Evolutionary conservation across 2,888 invertebrate species (phyloP), one percentile per base, ranked within the genome.

Genomic region (Lypha dubia): DNA sequence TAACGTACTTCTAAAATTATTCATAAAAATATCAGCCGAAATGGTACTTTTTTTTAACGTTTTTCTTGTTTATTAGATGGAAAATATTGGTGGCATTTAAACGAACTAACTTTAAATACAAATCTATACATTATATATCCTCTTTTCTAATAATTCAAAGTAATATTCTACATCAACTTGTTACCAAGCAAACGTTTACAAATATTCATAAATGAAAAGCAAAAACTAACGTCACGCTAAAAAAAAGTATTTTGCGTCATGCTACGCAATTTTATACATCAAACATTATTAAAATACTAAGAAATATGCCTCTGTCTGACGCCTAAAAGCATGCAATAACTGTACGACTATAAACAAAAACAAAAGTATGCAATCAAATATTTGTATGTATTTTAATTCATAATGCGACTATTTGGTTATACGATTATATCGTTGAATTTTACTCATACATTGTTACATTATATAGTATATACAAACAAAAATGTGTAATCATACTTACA

Each of bases 271-370:
- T 65, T 56, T 46, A 11, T 56, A 44, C 51, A 44, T 58, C 32
- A 41, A 28, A 28, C 5, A 28, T 13, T 35, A 17, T n/a, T 28
- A 56, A 56, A 32, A 62, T 13, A 35, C 9, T 8, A 46, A 58
- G 20, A 56, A 56, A 44, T 22, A 32, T 8, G 13, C 5, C 22
- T 22, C 8, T 71, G 15, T 35, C 17, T 71, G 70, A 60, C 79
- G 79, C 71, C 79, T 56, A 15, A 71, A 79, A 71, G 71, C 71
- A 71, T 71, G 79, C 79, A 71, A 56, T 56, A 46, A 56, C 11
- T 71, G 71, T 71, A 56, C 17, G 35, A 71, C 46, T 24, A 32
- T 7, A 24, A 53, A 9, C 35, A 65, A 9, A n/a, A 41, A n/a
- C 1, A n/a, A 41, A 77, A 79, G 32, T 71, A 63, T 79, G 71